Evolutionary conservation across 2,797 vertebrate species (phyloP), one percentile per base, ranked within the genome.

Genomic region (Natrix natrix): DNA sequence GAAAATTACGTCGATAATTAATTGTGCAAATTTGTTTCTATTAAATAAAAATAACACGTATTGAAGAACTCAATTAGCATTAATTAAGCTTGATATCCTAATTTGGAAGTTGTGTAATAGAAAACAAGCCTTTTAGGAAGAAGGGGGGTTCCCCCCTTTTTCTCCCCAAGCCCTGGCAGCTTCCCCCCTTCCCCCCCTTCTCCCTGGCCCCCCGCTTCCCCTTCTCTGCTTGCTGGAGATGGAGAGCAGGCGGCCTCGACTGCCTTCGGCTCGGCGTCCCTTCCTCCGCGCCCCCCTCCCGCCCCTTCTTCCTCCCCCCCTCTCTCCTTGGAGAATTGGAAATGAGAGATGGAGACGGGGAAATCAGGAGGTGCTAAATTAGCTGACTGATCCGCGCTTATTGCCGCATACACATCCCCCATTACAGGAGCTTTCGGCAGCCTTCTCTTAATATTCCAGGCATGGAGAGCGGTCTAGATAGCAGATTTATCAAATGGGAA

Each of bases 11-110:
- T 98, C 98, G 98, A 98, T 99, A 99, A 99, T 99, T 99, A 99
- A 99, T 99, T 99, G 99, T 98, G 98, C 98, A 99, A 99, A 99
- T 99, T 99, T 99, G 99, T 99, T 99, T 99, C 99, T 99, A 99
- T 99, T 99, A 99, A 99, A 99, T 99, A 99, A 99, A 99, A 99
- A 99, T 99, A 99, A 99, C 99, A 99, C 99, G 99, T 99, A 99
- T 99, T 99, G 99, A 99, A 98, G 98, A 99, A 99, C 98, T 99
- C 99, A 98, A 99, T 99, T 99, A 99, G 99, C 98, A 99, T 99
- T 99, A 99, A 99, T 99, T 99, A 99, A 99, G 99, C 99, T 99
- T 99, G 99, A 99, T 99, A 99, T 99, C 99, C 98, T 99, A 99
- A 99, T 99, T 99, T 99, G 98, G 98, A 98, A 98, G 98, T 98